Percentiles rank a stretch among this genome's conserved stretches.
Conservation (phyloP, 2,113 vertebrate species). For the Xenopus laevis region DNA sequence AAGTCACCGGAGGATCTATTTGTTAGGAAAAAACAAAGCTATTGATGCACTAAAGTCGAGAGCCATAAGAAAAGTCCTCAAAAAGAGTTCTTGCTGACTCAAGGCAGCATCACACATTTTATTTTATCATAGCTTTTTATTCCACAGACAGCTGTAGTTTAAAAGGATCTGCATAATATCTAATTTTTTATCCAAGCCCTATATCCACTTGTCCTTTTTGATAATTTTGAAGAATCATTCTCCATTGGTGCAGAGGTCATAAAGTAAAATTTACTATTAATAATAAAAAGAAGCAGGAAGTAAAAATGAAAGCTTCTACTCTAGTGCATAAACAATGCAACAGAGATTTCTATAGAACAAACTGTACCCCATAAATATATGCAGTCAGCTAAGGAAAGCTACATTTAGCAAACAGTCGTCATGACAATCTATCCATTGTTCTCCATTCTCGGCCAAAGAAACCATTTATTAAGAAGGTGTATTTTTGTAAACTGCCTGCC, state of each 20-base stretch:
- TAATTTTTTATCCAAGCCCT: background rate
- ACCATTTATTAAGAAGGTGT: constrained; percentile 7
- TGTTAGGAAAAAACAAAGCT: constrained; percentile 62
- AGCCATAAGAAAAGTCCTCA: constrained; percentile 48
- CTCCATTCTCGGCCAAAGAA: background rate
- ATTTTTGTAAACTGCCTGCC: constrained; percentile 7
- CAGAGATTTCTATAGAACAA: constrained; percentile 5
- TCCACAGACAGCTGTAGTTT: constrained; percentile 17
- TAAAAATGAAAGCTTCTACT: background rate
- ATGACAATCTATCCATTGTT: constrained; percentile 1
- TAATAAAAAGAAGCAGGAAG: background rate
- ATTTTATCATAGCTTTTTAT: constrained; percentile 51
- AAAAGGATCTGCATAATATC: background rate
- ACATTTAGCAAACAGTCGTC: constrained; percentile 10
- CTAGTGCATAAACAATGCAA: background rate
- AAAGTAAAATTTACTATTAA: background rate
- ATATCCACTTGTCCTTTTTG: background rate
- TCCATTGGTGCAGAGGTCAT: background rate
- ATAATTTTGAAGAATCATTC: background rate
- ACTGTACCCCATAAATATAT: constrained; percentile 9
- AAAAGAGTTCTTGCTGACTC: constrained; percentile 59
- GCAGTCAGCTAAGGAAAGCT: background rate
- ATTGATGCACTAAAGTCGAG: constrained; percentile 59
- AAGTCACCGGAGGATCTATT: constrained; percentile 58
- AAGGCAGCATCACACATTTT: constrained; percentile 54